phyloP scores from a whole-genome alignment of 1,140 invertebrate species.

The Cataglyphis hispanica region DNA sequence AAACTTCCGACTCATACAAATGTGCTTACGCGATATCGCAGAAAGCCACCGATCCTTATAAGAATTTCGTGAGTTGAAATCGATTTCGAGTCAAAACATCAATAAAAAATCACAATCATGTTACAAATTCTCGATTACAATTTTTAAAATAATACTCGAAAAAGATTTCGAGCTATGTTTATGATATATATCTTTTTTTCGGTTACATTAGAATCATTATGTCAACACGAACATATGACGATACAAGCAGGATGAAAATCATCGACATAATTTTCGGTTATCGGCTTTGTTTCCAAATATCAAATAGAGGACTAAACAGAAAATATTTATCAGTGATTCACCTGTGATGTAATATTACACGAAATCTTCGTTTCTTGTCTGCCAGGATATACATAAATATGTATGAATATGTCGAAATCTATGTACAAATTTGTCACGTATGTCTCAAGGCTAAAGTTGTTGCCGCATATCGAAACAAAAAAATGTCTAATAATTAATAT shows the following conservation, averaged over 20 bases:
- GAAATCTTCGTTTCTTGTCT: slow-evolving; percentile 51
- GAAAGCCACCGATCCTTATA: neutral
- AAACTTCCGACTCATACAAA: slow-evolving; percentile 44
- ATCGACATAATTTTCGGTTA: neutral
- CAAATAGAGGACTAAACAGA: slow-evolving; percentile 33
- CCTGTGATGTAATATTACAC: slow-evolving; percentile 56
- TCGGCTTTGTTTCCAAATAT: slow-evolving; percentile 40
- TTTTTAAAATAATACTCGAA: neutral
- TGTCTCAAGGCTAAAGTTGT: slow-evolving; percentile 20
- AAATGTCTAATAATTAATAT: no score
- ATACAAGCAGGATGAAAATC: neutral
- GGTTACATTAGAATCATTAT: neutral
- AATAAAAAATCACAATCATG: neutral
- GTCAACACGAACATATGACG: neutral
- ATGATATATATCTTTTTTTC: neutral
- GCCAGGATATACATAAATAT: neutral
- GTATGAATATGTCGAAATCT: slow-evolving; percentile 40
- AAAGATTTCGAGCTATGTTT: neutral
- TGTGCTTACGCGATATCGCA: slow-evolving; percentile 15
- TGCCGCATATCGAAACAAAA: neutral
- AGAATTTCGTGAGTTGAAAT: neutral
- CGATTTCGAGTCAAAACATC: neutral
- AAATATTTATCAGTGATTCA: slow-evolving; percentile 65
- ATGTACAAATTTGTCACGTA: neutral
- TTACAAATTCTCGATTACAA: neutral